These are phyloP conservation scores for Elanoides forficatus DNA, from an alignment of 2,113 vertebrate genomes.

Conservation along the genomic window DNA sequence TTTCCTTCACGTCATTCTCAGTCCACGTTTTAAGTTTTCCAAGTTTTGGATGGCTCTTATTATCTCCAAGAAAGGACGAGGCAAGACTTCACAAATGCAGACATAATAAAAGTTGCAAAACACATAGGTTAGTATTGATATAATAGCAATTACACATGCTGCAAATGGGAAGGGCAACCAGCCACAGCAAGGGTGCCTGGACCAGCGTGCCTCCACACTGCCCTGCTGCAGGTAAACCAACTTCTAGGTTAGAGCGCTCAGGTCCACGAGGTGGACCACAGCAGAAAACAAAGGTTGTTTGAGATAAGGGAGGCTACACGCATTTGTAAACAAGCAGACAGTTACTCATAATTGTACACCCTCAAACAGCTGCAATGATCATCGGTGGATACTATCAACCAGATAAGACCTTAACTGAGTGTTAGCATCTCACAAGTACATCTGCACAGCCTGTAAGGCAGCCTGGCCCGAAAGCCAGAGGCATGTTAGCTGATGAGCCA, in stretches of 20 bases:
- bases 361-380: background rate
- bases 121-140: background rate
- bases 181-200: background rate
- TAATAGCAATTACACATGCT: rapidly evolving
- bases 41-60: background rate
- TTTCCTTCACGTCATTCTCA: background rate
- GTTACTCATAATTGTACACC: background rate
- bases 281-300: background rate
- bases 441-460: background rate
- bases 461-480: background rate
- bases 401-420: background rate
- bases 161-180: background rate
- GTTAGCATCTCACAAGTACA: background rate
- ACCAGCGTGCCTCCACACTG: background rate
- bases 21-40: background rate
- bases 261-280: background rate
- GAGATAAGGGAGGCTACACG: background rate
- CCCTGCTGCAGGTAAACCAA: background rate
- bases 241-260: background rate
- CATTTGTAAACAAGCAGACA: background rate
- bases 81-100: background rate
- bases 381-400: background rate
- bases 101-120: background rate
- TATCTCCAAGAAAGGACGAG: background rate
- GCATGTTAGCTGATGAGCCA: background rate